phyloP scores from a whole-genome alignment of 2,888 invertebrate genomes.

The Phyllotreta striolata region DNA sequence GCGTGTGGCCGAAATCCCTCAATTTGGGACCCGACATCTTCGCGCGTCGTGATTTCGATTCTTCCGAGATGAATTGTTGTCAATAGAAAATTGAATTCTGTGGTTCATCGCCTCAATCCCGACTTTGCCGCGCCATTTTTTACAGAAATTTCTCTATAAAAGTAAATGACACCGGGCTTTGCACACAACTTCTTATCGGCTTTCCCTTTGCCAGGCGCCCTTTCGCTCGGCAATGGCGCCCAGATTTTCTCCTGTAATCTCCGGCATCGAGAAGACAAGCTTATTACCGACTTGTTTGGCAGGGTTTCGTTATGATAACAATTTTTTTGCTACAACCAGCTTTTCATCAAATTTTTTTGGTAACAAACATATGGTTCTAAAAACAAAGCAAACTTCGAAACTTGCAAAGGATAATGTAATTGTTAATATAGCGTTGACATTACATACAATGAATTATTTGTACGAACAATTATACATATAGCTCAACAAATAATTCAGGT shows the following conservation, averaged over 20 bases:
- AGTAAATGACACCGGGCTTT: constrained; percentile 55
- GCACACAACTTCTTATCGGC: constrained; percentile 56
- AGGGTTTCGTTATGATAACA: too few relatives aligned
- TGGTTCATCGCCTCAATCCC: constrained; percentile 72
- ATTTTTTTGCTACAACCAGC: too few relatives aligned
- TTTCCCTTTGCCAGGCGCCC: constrained; percentile 48
- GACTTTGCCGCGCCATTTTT: constrained; percentile 55
- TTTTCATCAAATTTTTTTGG: too few relatives aligned
- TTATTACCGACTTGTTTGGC: constrained; percentile 21
- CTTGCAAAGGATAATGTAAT: too few relatives aligned
- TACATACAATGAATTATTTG: too few relatives aligned
- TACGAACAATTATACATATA: too few relatives aligned
- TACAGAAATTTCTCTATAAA: constrained; percentile 56
- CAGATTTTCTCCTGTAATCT: constrained; percentile 40
- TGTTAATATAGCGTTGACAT: too few relatives aligned
- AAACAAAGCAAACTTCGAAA: too few relatives aligned
- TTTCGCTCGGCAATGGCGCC: constrained; percentile 31
- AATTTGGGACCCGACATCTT: constrained; percentile 23
- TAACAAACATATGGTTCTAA: too few relatives aligned
- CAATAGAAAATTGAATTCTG: constrained; percentile 76
- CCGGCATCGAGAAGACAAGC: constrained; percentile 23
- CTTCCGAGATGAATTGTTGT: constrained; percentile 61
- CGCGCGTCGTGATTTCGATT: constrained; percentile 30
- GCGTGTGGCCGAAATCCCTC: constrained; percentile 23
- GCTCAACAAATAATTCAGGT: too few relatives aligned